Evolutionary conservation across 1,140 invertebrate genomes (phyloP).

Genomic region (Anastrepha ludens): DNA sequence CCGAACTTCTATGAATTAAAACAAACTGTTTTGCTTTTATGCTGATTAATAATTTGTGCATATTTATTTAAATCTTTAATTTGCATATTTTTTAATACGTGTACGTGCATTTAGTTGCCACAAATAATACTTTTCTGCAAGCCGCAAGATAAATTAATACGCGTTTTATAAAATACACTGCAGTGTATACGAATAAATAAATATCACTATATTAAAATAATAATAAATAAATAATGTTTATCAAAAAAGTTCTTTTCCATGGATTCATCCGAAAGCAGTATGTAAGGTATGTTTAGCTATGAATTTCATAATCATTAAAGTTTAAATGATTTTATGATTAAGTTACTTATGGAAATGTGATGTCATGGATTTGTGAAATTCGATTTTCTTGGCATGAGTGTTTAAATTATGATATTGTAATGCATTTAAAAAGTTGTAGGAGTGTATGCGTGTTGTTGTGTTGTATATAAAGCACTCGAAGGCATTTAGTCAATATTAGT

Average conservation of each 20-base stretch:
- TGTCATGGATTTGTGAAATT: slow-evolving; percentile 9
- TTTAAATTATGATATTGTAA: background rate
- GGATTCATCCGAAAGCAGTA: no score
- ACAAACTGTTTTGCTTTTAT: slow-evolving; percentile 9
- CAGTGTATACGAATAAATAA: slow-evolving; percentile 28
- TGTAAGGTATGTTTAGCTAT: background rate
- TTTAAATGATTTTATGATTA: background rate
- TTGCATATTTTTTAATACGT: slow-evolving; percentile 9
- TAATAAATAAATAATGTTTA: no score
- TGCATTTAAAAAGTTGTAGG: background rate
- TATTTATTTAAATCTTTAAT: slow-evolving; percentile 33
- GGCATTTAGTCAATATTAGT: slow-evolving; percentile 42
- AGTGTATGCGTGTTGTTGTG: background rate
- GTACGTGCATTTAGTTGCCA: slow-evolving; percentile 1
- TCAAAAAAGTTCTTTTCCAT: background rate
- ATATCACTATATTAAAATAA: no score
- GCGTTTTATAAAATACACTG: background rate
- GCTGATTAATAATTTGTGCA: slow-evolving; percentile 23
- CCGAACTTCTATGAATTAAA: background rate
- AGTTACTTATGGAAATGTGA: background rate
- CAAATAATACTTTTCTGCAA: slow-evolving; percentile 41
- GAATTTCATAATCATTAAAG: background rate
- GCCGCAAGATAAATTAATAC: slow-evolving; percentile 29
- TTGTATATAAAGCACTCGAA: slow-evolving; percentile 55
- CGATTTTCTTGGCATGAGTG: background rate